A percentile compares a stretch with the other conserved stretches of the same genome.
Conservation (phyloP, 2,113 vertebrate species). For the Rana temporaria region DNA sequence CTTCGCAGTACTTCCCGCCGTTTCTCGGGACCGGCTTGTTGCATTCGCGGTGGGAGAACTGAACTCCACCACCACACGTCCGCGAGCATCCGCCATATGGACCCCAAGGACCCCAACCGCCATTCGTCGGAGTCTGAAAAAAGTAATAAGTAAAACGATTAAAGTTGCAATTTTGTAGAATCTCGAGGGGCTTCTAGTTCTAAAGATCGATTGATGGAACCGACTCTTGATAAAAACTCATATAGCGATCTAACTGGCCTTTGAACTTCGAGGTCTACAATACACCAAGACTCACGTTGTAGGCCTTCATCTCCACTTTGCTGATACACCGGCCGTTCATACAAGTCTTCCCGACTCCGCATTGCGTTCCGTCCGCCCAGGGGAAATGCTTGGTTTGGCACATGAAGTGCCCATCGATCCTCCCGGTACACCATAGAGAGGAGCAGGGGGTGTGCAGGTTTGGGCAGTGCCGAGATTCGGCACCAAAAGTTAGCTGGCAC, state of each 20-base stretch:
- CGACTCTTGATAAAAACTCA: too few relatives aligned
- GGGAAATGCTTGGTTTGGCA: slow-evolving; percentile 77
- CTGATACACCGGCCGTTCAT: slow-evolving; percentile 71
- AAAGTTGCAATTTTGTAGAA: too few relatives aligned
- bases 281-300: slow-evolving; percentile 62
- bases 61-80: slow-evolving; percentile 71
- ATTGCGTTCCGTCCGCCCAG: slow-evolving; percentile 74
- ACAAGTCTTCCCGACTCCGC: slow-evolving; percentile 64
- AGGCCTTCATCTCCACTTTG: slow-evolving; percentile 62
- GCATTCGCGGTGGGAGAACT: slow-evolving; percentile 70
- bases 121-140: slow-evolving; percentile 66
- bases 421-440: slow-evolving; percentile 74
- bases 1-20: slow-evolving; percentile 72
- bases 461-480: slow-evolving; percentile 70
- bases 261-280: neutral
- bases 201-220: too few relatives aligned
- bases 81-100: slow-evolving; percentile 70
- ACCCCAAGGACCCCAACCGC: slow-evolving; percentile 73
- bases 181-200: too few relatives aligned
- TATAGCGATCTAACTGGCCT: too few relatives aligned
- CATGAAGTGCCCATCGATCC: slow-evolving; percentile 67
- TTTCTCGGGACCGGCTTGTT: slow-evolving; percentile 63
- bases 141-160: neutral
- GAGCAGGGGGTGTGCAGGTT: slow-evolving; percentile 68
- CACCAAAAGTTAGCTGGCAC: slow-evolving; percentile 75